Evolutionary conservation across 53 echinoderm and acorn worm genomes (phyloP), one percentile per base, ranked within the genome.

Genomic region (Astropecten irregularis): DNA sequence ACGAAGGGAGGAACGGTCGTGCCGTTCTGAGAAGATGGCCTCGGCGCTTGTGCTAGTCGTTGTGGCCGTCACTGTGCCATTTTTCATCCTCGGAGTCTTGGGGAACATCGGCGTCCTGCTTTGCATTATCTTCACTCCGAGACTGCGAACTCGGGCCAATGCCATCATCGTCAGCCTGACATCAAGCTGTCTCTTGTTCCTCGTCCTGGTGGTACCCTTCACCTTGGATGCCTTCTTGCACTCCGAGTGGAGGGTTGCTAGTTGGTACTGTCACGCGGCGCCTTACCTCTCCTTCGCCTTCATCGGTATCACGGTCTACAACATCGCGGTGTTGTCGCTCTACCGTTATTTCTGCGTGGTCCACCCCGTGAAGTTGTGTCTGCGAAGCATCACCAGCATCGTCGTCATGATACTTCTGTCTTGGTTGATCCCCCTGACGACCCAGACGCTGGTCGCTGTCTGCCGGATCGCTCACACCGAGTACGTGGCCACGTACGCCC

Each of bases 281-380:
- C 67, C 84, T 13, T 66, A 84, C 20, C 69, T 89, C 18, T 42
- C 84, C 20, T 83, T 89, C 60, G 36, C 48, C 8, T 76, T 83
- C 9, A 84, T 89, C 2, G 89, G 83, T 0, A 84, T 89, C 0
- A 89, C 89, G 3, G 69, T 84, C 2, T 58, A 42, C 54, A 84
- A 84, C 33, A 83, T 89, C 49, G 84, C 76, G 1, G 44, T 47
- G 0, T 60, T 89, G 2, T 76, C 82, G 5, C 28, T 89, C 2
- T 89, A 89, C 50, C 74, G 89, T 0, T 89, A 84, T 38, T 83
- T 89, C 77, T 84, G 89, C 31, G 89, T 89, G 16, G 89, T 89
- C 0, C 89, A 84, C 9, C 83, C 71, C 7, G 31, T 30, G 13
- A 83, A 27, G 28, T 25, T 76, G 21, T 54, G n/a, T 49, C 50